Conservation (phyloP, 35 echinoderm and acorn worm genomes). For the Eucidaris tribuloides region DNA sequence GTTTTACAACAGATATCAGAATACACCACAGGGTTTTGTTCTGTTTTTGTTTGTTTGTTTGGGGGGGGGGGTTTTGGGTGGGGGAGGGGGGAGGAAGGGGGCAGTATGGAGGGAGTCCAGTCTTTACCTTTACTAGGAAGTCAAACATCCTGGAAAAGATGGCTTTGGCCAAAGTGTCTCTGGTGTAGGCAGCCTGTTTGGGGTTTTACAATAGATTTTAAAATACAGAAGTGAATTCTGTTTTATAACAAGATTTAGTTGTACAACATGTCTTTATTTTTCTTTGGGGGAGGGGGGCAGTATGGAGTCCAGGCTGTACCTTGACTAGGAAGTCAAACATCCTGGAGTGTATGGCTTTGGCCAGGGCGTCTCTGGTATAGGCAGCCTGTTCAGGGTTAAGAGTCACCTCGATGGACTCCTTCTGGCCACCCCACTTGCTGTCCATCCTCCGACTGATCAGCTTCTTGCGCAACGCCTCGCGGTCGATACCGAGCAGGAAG, state of each 20-base stretch:
- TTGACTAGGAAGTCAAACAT: slow-evolving; percentile 92
- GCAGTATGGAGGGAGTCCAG: no score
- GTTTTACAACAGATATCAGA: no score
- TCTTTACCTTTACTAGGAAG: slow-evolving; percentile 83
- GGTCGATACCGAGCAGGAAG: slow-evolving; percentile 69
- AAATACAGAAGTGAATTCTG: no score
- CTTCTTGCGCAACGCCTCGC: slow-evolving; percentile 40
- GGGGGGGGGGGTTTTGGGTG: no score
- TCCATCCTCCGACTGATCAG: slow-evolving; percentile 92
- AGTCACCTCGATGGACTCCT: slow-evolving; percentile 83
- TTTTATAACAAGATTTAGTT: no score
- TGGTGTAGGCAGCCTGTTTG: slow-evolving; percentile 79
- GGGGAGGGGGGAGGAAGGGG: no score
- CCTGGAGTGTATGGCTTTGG: slow-evolving; percentile 86
- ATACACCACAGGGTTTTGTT: no score
- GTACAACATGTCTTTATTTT: no score
- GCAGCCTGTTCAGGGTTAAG: slow-evolving; percentile 85
- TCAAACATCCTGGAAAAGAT: slow-evolving; percentile 90
- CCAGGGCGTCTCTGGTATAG: slow-evolving; percentile 85
- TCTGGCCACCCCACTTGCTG: slow-evolving; percentile 96
- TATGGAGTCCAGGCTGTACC: no score
- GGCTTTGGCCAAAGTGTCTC: slow-evolving; percentile 90
- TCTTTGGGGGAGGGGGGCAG: no score
- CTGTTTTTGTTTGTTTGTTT: no score
- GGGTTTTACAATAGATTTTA: no score